These are phyloP conservation scores for Pyrocephalus nanus DNA, from an alignment of 2,797 vertebrate genomes.

Conservation along the genomic window DNA sequence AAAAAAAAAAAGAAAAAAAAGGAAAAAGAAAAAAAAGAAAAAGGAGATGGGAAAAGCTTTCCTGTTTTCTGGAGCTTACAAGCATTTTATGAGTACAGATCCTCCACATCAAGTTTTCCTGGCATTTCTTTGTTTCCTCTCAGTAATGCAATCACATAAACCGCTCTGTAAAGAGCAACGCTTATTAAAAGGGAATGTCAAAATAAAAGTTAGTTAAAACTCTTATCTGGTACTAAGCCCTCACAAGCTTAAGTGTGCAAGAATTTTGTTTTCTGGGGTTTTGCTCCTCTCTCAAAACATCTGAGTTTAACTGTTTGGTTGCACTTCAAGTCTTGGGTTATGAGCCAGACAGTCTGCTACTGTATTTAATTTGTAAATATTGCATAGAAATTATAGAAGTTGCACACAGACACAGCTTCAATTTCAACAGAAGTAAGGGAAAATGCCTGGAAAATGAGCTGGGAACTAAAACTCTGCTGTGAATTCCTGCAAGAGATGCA, in stretches of 20 bases:
- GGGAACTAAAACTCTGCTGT: neutral
- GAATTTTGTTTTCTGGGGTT: neutral
- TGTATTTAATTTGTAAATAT: neutral
- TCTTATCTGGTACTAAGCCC: neutral
- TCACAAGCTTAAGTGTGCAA: neutral
- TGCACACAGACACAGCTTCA: neutral
- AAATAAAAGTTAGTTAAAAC: constrained; percentile 54
- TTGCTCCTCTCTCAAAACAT: neutral
- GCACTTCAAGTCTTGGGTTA: neutral
- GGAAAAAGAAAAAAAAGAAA: too few relatives aligned
- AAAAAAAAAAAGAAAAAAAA: neutral
- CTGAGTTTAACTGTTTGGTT: neutral
- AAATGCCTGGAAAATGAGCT: neutral
- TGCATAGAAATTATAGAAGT: neutral
- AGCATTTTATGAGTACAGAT: constrained; percentile 43
- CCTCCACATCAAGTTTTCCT: constrained; percentile 63
- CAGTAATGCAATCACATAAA: constrained; percentile 29
- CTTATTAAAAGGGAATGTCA: constrained; percentile 43
- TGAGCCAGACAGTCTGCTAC: neutral
- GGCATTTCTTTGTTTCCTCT: constrained; percentile 67
- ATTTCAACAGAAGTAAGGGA: neutral
- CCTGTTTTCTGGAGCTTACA: constrained; percentile 49
- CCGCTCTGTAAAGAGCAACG: neutral
- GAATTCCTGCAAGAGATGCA: neutral
- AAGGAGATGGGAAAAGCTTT: constrained; percentile 1